phyloP scores from a whole-genome alignment of 2,888 invertebrate species.

The Leptinotarsa tumamoca region DNA sequence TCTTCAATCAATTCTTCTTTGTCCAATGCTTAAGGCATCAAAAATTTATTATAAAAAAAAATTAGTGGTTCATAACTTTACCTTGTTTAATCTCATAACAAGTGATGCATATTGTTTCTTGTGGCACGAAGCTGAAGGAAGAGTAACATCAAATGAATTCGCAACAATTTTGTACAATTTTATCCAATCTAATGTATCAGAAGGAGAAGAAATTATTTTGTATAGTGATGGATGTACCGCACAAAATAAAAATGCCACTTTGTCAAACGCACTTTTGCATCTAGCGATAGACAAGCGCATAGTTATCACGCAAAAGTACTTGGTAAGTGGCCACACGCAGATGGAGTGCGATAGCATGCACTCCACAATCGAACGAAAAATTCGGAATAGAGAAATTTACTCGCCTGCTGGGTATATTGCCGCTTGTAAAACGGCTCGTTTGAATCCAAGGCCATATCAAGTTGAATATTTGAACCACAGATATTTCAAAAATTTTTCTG shows the following conservation, averaged over 20 bases:
- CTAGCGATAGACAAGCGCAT: slow-evolving; percentile 38
- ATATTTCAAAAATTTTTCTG: slow-evolving; percentile 15
- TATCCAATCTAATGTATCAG: slow-evolving; percentile 18
- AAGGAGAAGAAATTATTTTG: slow-evolving; percentile 30
- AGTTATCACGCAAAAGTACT: slow-evolving; percentile 52
- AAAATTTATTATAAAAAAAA: slow-evolving; percentile 43
- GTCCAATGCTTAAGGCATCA: slow-evolving; percentile 35
- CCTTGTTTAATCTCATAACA: slow-evolving; percentile 39
- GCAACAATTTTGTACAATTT: slow-evolving; percentile 24
- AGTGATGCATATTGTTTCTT: slow-evolving; percentile 40
- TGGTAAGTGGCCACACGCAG: slow-evolving; percentile 55
- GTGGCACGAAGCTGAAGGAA: slow-evolving; percentile 37
- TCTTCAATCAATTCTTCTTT: slow-evolving; percentile 34
- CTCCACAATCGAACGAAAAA: slow-evolving; percentile 47
- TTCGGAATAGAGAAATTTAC: slow-evolving; percentile 41
- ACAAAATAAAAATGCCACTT: slow-evolving; percentile 42
- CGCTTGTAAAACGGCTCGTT: slow-evolving; percentile 43
- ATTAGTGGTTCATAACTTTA: slow-evolving; percentile 43
- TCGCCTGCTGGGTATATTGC: slow-evolving; percentile 46
- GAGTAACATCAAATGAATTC: slow-evolving; percentile 36
- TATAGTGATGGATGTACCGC: slow-evolving; percentile 40
- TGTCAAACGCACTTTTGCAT: slow-evolving; percentile 53
- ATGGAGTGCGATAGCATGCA: slow-evolving; percentile 51
- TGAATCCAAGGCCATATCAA: slow-evolving; percentile 35
- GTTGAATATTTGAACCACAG: slow-evolving; percentile 9